phyloP scores from a whole-genome alignment of 1,140 invertebrate species.

The Adelges cooleyi region DNA sequence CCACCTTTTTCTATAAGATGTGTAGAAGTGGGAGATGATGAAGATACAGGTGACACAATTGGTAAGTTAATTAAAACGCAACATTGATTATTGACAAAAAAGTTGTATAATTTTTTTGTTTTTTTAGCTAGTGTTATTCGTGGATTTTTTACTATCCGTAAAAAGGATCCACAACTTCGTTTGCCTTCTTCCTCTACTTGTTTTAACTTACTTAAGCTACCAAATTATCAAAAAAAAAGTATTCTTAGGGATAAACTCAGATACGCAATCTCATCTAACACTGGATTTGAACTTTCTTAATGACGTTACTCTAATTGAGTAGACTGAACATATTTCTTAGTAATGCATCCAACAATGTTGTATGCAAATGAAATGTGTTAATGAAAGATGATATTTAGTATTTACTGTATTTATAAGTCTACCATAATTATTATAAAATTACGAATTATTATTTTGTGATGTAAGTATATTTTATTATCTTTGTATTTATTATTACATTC shows the following conservation, averaged over 20 bases:
- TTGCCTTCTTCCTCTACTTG: constrained; percentile 98
- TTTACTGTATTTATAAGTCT: no score
- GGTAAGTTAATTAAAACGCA: constrained; percentile 20
- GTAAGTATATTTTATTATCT: no score
- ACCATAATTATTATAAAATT: no score
- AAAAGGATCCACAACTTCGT: constrained; percentile 87
- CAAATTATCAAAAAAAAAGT: constrained; percentile 95
- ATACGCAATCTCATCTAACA: constrained; percentile 95
- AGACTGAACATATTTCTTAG: no score
- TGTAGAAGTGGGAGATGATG: constrained; percentile 96
- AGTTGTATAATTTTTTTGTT: not conserved
- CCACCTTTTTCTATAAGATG: constrained; percentile 98
- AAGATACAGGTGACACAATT: constrained; percentile 66
- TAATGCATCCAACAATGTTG: no score
- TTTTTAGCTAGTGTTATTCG: constrained; percentile 77
- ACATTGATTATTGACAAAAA: not conserved
- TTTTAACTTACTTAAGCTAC: constrained; percentile 96
- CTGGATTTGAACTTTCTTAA: constrained; percentile 95
- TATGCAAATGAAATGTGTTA: no score
- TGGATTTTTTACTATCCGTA: constrained; percentile 94
- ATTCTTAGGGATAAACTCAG: constrained; percentile 89
- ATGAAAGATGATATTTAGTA: no score
- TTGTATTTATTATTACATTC: no score
- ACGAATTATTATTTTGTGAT: not conserved
- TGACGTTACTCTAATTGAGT: constrained; percentile 32